These are phyloP conservation scores for Anarhynchus alexandrinus DNA, from an alignment of 2,113 vertebrate species.

Conservation along the genomic window DNA sequence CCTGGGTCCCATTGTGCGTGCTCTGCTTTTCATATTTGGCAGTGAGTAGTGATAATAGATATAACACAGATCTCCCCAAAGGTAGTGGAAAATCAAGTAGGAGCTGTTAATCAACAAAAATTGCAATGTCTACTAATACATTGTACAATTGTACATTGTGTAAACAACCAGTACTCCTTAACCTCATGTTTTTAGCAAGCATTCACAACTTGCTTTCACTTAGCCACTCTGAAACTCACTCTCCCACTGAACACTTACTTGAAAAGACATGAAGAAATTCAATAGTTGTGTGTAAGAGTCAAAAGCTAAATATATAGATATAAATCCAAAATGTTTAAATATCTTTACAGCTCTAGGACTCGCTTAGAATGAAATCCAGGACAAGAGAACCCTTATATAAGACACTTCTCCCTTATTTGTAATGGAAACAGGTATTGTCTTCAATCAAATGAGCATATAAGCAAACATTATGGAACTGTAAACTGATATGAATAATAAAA, in stretches of 20 bases:
- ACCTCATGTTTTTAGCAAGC: background rate
- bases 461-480: background rate
- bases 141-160: background rate
- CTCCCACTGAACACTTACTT: background rate
- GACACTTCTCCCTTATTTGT: background rate
- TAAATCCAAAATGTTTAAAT: background rate
- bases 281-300: accelerated
- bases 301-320: background rate
- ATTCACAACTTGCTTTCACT: background rate
- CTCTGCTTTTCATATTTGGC: background rate
- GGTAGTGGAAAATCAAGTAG: background rate
- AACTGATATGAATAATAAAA: background rate
- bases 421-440: background rate
- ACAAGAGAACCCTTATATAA: background rate
- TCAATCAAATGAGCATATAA: background rate
- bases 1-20: background rate
- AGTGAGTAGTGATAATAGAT: background rate
- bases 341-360: background rate
- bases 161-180: background rate
- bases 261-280: background rate
- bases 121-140: background rate
- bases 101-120: background rate
- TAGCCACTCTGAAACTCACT: background rate
- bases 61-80: background rate
- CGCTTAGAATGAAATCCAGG: background rate